Percentiles rank a stretch among this genome's conserved stretches.
Evolutionary conservation across 30 jellyfish, hydroid and myxozoan species (phyloP).

Genomic region (Pseudorhiza aurosa): DNA sequence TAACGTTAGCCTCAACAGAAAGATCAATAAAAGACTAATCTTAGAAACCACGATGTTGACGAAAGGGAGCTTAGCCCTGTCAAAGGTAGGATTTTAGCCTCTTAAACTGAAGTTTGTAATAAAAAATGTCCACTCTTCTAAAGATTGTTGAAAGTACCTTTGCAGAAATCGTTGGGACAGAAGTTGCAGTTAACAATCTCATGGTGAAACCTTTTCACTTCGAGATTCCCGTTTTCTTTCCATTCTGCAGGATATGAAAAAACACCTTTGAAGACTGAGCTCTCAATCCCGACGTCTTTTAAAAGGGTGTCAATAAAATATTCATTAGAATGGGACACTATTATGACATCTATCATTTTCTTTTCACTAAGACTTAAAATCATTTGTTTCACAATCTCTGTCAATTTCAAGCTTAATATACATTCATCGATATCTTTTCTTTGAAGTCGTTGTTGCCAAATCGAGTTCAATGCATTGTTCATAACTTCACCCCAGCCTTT

Average conservation of each 20-base stretch:
- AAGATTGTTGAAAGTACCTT: slow-evolving; percentile 23
- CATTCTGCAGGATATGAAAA: slow-evolving; percentile 59
- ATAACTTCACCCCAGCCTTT: slow-evolving; percentile 75
- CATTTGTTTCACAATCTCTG: slow-evolving; percentile 17
- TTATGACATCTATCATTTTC: slow-evolving; percentile 11
- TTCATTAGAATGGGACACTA: slow-evolving; percentile 63
- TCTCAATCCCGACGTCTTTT: slow-evolving; percentile 1
- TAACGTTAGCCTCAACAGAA: too few relatives aligned
- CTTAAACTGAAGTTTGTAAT: too few relatives aligned
- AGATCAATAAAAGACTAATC: too few relatives aligned
- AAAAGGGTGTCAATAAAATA: slow-evolving; percentile 56
- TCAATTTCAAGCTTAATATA: slow-evolving; percentile 2
- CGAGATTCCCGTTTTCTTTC: slow-evolving; percentile 21
- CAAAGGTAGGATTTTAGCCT: too few relatives aligned
- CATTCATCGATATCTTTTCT: slow-evolving; percentile 26
- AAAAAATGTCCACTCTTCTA: not conserved
- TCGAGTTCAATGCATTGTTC: slow-evolving; percentile 19
- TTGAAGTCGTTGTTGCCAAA: slow-evolving; percentile 3
- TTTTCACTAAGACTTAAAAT: not conserved
- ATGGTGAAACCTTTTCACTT: slow-evolving; percentile 33
- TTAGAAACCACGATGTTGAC: too few relatives aligned
- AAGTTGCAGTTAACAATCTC: slow-evolving; percentile 20
- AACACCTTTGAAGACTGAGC: slow-evolving; percentile 4
- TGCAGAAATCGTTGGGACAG: slow-evolving; percentile 66
- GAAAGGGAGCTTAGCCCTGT: too few relatives aligned